Conservation (phyloP, 2,888 invertebrate genomes). For the Podotricha telesiphe region DNA sequence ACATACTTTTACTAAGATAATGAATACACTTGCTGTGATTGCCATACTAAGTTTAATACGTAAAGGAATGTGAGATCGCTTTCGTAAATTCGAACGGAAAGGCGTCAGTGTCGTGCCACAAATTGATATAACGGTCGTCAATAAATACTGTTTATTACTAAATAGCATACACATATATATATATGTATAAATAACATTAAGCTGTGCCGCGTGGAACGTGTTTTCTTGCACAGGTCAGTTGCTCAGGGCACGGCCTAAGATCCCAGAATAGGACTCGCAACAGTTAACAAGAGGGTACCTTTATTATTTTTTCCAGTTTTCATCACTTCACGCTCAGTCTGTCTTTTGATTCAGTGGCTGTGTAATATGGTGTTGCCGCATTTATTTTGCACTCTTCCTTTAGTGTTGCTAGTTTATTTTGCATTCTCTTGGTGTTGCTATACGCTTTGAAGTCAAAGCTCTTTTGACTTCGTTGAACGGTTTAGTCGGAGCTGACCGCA, state of each 20-base stretch:
- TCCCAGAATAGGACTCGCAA: slow-evolving; percentile 74
- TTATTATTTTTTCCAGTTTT: slow-evolving; percentile 80
- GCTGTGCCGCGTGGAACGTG: slow-evolving; percentile 10
- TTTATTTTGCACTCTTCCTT: slow-evolving; percentile 82
- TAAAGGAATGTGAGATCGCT: too few relatives aligned
- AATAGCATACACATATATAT: slow-evolving; percentile 6
- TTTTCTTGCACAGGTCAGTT: slow-evolving; percentile 41
- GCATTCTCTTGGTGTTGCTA: slow-evolving; percentile 53
- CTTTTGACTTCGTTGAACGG: slow-evolving; percentile 72
- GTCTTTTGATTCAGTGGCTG: slow-evolving; percentile 81
- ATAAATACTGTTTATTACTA: slow-evolving; percentile 6
- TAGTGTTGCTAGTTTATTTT: slow-evolving; percentile 66
- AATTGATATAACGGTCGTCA: background rate
- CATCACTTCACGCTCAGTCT: slow-evolving; percentile 80
- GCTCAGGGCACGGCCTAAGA: slow-evolving; percentile 50
- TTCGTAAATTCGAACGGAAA: background rate
- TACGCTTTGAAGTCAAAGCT: slow-evolving; percentile 80
- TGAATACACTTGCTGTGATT: too few relatives aligned
- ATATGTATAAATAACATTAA: slow-evolving; percentile 6
- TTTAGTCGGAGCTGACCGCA: slow-evolving; percentile 71
- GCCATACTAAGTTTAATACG: too few relatives aligned
- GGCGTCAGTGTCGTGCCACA: background rate
- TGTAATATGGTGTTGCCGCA: slow-evolving; percentile 79
- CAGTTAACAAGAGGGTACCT: slow-evolving; percentile 59
- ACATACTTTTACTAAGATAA: too few relatives aligned